Percentiles rank a stretch among this genome's conserved stretches.
Conservation (phyloP, 2,797 vertebrate species). For the Coregonus ussuriensis region DNA sequence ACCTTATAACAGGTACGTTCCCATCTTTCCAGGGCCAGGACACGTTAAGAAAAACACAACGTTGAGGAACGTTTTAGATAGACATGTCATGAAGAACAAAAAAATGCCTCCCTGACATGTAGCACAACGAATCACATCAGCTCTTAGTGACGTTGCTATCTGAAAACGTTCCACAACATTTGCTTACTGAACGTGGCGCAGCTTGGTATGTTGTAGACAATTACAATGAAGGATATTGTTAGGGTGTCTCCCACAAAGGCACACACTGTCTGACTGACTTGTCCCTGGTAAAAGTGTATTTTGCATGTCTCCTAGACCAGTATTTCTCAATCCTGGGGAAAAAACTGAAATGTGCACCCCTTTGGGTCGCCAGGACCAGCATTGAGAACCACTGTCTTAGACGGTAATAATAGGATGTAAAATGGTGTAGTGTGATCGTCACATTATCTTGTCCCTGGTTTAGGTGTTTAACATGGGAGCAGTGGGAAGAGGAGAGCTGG, state of each 20-base stretch:
- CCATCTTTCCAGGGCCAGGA: not conserved
- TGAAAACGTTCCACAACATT: too few species aligned
- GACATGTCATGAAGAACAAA: not conserved
- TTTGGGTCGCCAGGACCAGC: not conserved
- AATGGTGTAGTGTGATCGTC: not conserved
- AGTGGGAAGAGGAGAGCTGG: constrained; percentile 75
- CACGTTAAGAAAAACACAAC: not conserved
- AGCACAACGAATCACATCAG: too few species aligned
- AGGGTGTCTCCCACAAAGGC: not conserved
- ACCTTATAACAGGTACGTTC: constrained; percentile 72
- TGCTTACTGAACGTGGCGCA: too few species aligned
- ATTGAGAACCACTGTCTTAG: not conserved
- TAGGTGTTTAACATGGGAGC: constrained; percentile 80
- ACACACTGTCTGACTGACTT: not conserved
- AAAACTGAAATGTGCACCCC: too few species aligned
- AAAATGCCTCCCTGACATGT: too few species aligned
- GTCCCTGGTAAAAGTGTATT: not conserved
- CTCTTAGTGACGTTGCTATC: too few species aligned
- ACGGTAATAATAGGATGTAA: too few species aligned
- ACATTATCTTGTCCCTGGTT: not conserved
- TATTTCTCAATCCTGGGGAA: too few species aligned
- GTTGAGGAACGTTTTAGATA: not conserved
- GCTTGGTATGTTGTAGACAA: not conserved
- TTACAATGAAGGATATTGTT: not conserved
- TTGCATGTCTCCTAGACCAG: too few species aligned